These are phyloP conservation scores for Antennarius striatus DNA, from an alignment of 2,113 vertebrate species.

Conservation along the genomic window DNA sequence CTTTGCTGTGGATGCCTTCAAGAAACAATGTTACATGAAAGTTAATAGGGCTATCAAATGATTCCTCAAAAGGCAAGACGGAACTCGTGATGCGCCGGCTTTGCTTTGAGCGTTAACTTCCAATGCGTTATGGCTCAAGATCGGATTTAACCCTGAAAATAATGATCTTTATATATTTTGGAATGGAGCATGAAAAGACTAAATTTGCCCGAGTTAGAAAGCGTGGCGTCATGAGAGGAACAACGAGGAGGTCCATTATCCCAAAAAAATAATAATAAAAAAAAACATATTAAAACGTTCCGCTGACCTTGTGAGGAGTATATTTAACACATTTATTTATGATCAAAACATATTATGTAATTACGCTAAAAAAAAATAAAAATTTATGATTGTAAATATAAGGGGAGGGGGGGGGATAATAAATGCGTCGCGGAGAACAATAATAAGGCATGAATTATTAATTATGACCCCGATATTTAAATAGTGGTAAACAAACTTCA, in stretches of 20 bases:
- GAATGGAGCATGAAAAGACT: constrained; percentile 45
- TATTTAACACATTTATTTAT: constrained; percentile 29
- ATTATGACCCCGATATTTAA: neutral
- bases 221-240: constrained; percentile 49
- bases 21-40: constrained; percentile 80
- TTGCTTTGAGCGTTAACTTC: constrained; percentile 24
- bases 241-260: constrained; percentile 47
- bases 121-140: constrained; percentile 9
- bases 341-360: constrained; percentile 40
- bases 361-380: constrained; percentile 34
- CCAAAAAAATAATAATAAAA: constrained; percentile 40
- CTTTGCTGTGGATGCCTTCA: constrained; percentile 75
- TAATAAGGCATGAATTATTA: neutral
- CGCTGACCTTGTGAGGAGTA: constrained; percentile 50
- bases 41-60: constrained; percentile 77
- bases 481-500: constrained; percentile 17
- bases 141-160: constrained; percentile 26
- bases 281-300: constrained; percentile 41
- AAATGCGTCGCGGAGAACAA: neutral
- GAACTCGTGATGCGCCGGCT: constrained; percentile 46
- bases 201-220: constrained; percentile 47
- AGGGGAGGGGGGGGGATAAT: neutral
- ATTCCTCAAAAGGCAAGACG: constrained; percentile 69
- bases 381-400: constrained; percentile 12
- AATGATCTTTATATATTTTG: constrained; percentile 50